Evolutionary conservation across 2,797 vertebrate genomes (phyloP).

Genomic region (Tympanoctomys barrerae): DNA sequence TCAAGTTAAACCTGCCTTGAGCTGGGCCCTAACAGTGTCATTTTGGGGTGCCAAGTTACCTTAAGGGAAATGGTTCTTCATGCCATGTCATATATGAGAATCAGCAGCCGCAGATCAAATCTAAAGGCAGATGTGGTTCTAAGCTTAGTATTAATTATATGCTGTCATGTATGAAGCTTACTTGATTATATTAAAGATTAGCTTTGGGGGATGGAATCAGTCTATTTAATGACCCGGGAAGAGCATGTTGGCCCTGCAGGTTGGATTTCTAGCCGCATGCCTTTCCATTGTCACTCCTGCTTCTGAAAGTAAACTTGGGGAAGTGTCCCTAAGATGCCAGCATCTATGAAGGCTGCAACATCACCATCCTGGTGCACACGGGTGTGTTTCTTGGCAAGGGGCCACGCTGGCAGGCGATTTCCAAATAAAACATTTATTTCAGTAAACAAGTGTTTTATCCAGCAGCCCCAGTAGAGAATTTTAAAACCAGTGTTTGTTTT

Average conservation of each 20-base stretch:
- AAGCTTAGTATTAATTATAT: neutral
- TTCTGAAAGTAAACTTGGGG: conserved; percentile 19
- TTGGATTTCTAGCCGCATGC: neutral
- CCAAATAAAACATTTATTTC: conserved; percentile 81
- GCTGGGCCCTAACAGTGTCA: neutral
- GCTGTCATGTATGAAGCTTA: neutral
- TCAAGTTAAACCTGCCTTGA: conserved; percentile 42
- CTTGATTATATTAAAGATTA: conserved; percentile 13
- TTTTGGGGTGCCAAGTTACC: neutral
- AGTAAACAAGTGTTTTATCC: conserved; percentile 79
- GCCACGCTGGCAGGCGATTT: conserved; percentile 68
- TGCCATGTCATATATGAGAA: neutral
- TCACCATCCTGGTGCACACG: conserved; percentile 54
- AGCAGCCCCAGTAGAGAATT: conserved; percentile 71
- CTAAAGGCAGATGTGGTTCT: neutral
- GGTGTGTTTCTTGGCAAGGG: conserved; percentile 73
- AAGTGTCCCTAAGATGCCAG: conserved; percentile 33
- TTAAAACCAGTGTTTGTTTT: conserved; percentile 81
- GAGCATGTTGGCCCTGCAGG: neutral
- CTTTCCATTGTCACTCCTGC: neutral
- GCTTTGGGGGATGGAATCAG: neutral
- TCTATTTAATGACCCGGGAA: neutral
- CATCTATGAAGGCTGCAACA: conserved; percentile 38
- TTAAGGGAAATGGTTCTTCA: neutral
- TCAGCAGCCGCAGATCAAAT: conserved; percentile 9